These are phyloP conservation scores for Venustaconcha ellipsiformis DNA, from an alignment of 1,140 invertebrate species.

Conservation along the genomic window DNA sequence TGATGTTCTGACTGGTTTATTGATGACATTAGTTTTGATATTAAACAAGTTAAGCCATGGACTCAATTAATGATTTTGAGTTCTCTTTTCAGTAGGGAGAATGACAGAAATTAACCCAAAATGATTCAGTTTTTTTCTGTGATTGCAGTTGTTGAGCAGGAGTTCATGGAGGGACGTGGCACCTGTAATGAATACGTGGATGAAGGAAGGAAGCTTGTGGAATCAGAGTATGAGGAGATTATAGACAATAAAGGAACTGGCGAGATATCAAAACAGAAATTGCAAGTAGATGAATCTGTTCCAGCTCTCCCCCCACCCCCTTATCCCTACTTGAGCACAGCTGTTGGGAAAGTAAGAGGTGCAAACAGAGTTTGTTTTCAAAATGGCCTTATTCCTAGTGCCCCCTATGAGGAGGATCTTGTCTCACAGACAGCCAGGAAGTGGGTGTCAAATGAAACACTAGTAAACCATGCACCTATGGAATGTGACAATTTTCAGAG, in stretches of 20 bases:
- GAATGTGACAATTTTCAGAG: too few relatives aligned
- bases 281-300: background rate
- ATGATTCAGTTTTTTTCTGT: background rate
- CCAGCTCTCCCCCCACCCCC: background rate
- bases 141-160: constrained; percentile 11
- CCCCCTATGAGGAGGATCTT: constrained; percentile 29
- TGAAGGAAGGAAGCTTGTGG: constrained; percentile 10
- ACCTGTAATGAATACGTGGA: constrained; percentile 15
- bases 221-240: constrained; percentile 17
- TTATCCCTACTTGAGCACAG: background rate
- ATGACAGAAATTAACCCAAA: too few relatives aligned
- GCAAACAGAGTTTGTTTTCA: constrained; percentile 8
- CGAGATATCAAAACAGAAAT: background rate
- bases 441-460: constrained; percentile 22
- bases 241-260: background rate
- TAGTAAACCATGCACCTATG: too few relatives aligned
- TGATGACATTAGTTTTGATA: too few relatives aligned
- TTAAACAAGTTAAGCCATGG: too few relatives aligned
- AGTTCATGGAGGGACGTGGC: constrained; percentile 2
- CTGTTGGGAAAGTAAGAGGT: background rate
- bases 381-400: constrained; percentile 19
- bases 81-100: too few relatives aligned
- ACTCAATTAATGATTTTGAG: too few relatives aligned
- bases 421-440: constrained; percentile 6
- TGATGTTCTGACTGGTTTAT: too few relatives aligned